Percentiles rank a stretch among this genome's conserved stretches.
These are phyloP conservation scores for Crocallis elinguaria DNA, from an alignment of 2,888 invertebrate genomes.

Conservation along the genomic window DNA sequence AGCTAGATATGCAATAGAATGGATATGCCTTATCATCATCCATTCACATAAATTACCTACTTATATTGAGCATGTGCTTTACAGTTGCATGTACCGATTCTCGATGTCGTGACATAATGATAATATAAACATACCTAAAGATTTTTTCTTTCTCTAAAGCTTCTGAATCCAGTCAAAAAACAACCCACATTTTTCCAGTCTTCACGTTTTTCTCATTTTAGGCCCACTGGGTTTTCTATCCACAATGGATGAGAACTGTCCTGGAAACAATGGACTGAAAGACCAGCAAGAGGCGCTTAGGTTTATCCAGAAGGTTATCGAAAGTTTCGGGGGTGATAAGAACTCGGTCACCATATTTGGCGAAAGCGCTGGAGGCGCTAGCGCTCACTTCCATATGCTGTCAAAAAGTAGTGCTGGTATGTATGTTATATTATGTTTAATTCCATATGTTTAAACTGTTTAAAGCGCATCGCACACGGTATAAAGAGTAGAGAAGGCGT, in stretches of 20 bases:
- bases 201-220: conserved; percentile 38
- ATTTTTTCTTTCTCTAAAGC: too few species aligned
- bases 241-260: conserved; percentile 86
- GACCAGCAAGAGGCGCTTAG: conserved; percentile 86
- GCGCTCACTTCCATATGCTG: conserved; percentile 88
- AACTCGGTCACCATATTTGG: conserved; percentile 88
- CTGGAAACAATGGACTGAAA: conserved; percentile 88
- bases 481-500: too few species aligned
- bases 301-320: conserved; percentile 86
- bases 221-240: conserved; percentile 88
- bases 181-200: too few species aligned
- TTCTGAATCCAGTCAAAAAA: not conserved
- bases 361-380: conserved; percentile 89
- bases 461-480: too few species aligned
- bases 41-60: too few species aligned
- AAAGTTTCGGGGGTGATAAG: conserved; percentile 86
- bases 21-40: too few species aligned
- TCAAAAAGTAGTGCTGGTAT: conserved; percentile 84
- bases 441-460: too few species aligned
- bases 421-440: not conserved
- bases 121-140: too few species aligned
- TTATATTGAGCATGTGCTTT: not conserved
- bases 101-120: too few species aligned
- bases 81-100: not conserved
- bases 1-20: too few species aligned